Conservation (phyloP, 1,140 invertebrate genomes). For the Drosophila nannoptera region DNA sequence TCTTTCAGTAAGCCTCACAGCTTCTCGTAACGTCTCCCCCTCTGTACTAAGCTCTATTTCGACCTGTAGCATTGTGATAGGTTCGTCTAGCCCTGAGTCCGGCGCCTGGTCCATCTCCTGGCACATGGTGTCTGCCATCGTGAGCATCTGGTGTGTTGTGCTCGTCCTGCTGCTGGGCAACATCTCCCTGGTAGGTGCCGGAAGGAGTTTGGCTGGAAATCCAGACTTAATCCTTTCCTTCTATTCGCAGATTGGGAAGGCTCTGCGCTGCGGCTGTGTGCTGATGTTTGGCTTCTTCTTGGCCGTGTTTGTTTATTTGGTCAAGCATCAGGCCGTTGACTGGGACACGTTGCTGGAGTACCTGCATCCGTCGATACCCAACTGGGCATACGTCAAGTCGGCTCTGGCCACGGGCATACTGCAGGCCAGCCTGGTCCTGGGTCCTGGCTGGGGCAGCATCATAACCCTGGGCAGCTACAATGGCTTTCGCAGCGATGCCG, state of each 20-base stretch:
- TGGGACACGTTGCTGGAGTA: slow-evolving; percentile 41
- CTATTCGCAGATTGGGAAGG: slow-evolving; percentile 62
- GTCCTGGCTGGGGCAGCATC: slow-evolving; percentile 73
- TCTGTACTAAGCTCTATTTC: neutral
- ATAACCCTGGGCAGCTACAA: slow-evolving; percentile 71
- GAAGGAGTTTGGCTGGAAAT: neutral
- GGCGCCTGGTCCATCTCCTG: slow-evolving; percentile 47
- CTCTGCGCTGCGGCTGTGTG: slow-evolving; percentile 60
- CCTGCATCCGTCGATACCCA: slow-evolving; percentile 44
- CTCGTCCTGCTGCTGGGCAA: slow-evolving; percentile 51
- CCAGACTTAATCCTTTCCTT: neutral
- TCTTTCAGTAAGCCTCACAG: slow-evolving; percentile 55
- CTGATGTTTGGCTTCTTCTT: slow-evolving; percentile 66
- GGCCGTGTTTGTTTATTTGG: slow-evolving; percentile 54
- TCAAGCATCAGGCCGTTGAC: slow-evolving; percentile 47
- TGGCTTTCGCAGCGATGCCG: slow-evolving; percentile 66
- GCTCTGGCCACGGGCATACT: slow-evolving; percentile 51
- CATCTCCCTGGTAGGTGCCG: slow-evolving; percentile 57
- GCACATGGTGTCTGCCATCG: slow-evolving; percentile 55
- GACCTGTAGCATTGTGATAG: slow-evolving; percentile 47
- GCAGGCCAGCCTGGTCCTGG: slow-evolving; percentile 59
- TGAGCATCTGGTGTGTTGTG: slow-evolving; percentile 57
- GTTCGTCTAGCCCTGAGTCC: slow-evolving; percentile 46
- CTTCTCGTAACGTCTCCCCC: too few relatives aligned
- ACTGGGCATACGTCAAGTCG: slow-evolving; percentile 27